Evolutionary conservation across 2,113 vertebrate genomes (phyloP).

Genomic region (Taurulus bubalis): DNA sequence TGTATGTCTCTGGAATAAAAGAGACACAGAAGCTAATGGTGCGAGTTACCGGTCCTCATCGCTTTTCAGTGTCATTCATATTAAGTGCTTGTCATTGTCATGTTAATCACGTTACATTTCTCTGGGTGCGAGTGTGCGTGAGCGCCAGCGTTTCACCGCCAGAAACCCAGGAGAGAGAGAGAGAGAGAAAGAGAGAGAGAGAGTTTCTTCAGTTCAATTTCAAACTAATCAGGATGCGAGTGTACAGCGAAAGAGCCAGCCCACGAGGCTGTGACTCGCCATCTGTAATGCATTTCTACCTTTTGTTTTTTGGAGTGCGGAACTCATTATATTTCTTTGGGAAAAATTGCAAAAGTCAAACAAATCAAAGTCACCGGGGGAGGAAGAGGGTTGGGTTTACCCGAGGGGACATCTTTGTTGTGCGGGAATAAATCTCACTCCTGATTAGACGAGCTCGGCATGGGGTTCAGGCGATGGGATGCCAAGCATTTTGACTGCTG

Average conservation of each 20-base stretch:
- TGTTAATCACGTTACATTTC: conserved; percentile 45
- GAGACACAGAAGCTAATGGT: conserved; percentile 21
- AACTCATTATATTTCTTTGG: conserved; percentile 40
- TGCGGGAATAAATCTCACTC: conserved; percentile 53
- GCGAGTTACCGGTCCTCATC: conserved; percentile 2
- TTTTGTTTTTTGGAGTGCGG: conserved; percentile 33
- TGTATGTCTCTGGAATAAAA: conserved; percentile 18
- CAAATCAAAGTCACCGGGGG: conserved; percentile 50
- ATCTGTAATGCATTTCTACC: conserved; percentile 25
- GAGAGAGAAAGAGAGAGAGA: conserved; percentile 47
- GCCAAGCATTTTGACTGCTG: conserved; percentile 39
- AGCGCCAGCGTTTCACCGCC: no score
- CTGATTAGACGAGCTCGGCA: conserved; percentile 55
- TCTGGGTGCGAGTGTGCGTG: conserved; percentile 9
- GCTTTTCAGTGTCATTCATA: conserved; percentile 22
- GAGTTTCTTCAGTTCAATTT: conserved; percentile 53
- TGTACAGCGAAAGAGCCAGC: background rate
- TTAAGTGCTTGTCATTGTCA: conserved; percentile 36
- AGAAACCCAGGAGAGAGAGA: conserved; percentile 44
- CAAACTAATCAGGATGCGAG: conserved; percentile 49
- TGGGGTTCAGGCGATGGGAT: conserved; percentile 18
- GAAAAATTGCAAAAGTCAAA: conserved; percentile 46
- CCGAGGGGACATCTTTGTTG: conserved; percentile 57
- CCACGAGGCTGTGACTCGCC: conserved; percentile 27
- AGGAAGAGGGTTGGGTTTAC: conserved; percentile 38